These are phyloP conservation scores for Tridacna gigas DNA, from an alignment of 2,888 invertebrate species.

Conservation along the genomic window DNA sequence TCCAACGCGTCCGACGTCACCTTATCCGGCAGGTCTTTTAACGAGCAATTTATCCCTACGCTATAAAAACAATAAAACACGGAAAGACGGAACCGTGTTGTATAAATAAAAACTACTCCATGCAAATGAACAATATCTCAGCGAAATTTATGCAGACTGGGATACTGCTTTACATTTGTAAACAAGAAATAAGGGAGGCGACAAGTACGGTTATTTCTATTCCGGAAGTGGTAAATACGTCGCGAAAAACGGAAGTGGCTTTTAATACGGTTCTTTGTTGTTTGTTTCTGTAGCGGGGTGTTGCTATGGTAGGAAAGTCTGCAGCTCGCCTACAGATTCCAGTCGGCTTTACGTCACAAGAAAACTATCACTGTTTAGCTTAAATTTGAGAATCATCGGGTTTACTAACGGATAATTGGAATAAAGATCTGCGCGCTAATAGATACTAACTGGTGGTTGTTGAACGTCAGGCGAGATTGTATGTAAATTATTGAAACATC, in stretches of 20 bases:
- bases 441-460: not conserved
- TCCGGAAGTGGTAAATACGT: constrained; percentile 56
- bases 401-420: constrained; percentile 16
- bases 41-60: constrained; percentile 31
- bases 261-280: constrained; percentile 45
- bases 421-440: constrained; percentile 11
- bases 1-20: constrained; percentile 24
- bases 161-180: constrained; percentile 31
- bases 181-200: constrained; percentile 22
- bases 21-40: constrained; percentile 52
- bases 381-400: constrained; percentile 18
- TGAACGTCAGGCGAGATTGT: too few relatives aligned
- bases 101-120: constrained; percentile 42
- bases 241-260: constrained; percentile 53
- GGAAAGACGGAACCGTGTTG: constrained; percentile 36
- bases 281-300: constrained; percentile 18
- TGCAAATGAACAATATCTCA: constrained; percentile 48
- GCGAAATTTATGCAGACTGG: constrained; percentile 31
- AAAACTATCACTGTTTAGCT: not conserved
- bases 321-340: constrained; percentile 32
- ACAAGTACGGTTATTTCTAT: constrained; percentile 34
- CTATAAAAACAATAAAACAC: constrained; percentile 29
- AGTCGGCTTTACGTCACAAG: constrained; percentile 9
- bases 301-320: constrained; percentile 12
- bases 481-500: too few relatives aligned